Evolutionary conservation across 1,140 invertebrate species (phyloP), one percentile per base, ranked within the genome.

Genomic region (Amyelois transitella): DNA sequence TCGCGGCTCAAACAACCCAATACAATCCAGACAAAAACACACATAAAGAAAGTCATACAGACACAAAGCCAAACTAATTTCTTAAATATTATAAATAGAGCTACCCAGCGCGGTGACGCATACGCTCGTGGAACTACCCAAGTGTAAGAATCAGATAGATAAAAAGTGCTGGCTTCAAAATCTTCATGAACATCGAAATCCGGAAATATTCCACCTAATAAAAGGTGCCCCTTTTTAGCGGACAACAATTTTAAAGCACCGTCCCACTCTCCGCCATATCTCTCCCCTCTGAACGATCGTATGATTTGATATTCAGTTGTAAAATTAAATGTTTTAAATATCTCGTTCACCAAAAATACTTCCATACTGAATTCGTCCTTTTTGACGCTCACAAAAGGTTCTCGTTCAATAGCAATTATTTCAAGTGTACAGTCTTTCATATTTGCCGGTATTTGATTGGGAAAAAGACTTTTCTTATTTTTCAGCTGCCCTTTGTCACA

Each of bases 151-250:
- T 91, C 90, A 12, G 83, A 73, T 8, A 90, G 67, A 59, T 91
- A 91, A 1, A 75, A 74, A 2, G 75, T 72, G n/a, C 85, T 88
- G 7, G 76, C 77, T 56, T 90, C 89, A 61, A 91, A 91, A 60
- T 86, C 79, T 45, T 89, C 85, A 17, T 86, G 81, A 3, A 90
- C 83, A 57, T 89, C 88, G 56, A 89, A 88, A 65, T 91, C 90
- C 17, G 90, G 89, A 72, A 86, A 91, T 55, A 86, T 89, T 22
- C 88, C 90, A 1, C 90, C 90, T 8, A 90, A 57, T 4, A 90
- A 62, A 2, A 91, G 78, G 18, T 90, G 79, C 2, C 86, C 90
- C 54, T 81, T 75, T 50, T 80, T 83, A 0, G 70, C 58, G 8
- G 61, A 53, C 0, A 91, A 43, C 8, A 77, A 60, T 1, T 73